Evolutionary conservation across 2,888 invertebrate species (phyloP).

Genomic region (Caradrina clavipalpis): DNA sequence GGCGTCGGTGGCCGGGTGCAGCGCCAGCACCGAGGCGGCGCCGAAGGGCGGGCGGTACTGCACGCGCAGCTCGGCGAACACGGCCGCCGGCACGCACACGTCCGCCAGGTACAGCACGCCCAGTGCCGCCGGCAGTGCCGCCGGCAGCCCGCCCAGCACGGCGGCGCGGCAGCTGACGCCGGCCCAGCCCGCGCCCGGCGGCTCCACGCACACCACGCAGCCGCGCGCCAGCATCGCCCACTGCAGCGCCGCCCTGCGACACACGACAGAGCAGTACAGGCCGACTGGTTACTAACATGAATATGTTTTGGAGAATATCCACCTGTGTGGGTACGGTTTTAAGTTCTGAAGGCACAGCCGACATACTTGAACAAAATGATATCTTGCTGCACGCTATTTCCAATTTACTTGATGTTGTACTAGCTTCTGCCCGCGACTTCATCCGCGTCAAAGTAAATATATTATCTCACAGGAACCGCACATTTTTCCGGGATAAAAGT

Average conservation of each 20-base stretch:
- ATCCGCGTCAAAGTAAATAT: too few species aligned
- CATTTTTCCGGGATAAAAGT: too few species aligned
- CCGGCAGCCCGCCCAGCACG: conserved; percentile 81
- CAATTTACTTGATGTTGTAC: too few species aligned
- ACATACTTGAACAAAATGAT: too few species aligned
- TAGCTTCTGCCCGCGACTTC: too few species aligned
- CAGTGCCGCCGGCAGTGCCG: conserved; percentile 79
- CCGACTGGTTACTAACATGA: too few species aligned
- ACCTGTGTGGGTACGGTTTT: too few species aligned
- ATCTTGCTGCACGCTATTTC: too few species aligned
- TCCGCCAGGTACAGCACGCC: conserved; percentile 66
- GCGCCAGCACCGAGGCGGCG: conserved; percentile 81
- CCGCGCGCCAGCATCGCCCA: conserved; percentile 67
- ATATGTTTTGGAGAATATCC: too few species aligned
- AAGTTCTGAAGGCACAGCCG: too few species aligned
- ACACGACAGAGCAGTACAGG: too few species aligned
- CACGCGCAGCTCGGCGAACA: conserved; percentile 94
- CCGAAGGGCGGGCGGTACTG: conserved; percentile 96
- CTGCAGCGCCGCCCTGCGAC: conserved; percentile 49
- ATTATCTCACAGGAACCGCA: too few species aligned
- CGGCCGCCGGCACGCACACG: conserved; percentile 91
- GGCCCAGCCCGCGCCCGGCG: conserved; percentile 91
- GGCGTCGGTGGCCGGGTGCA: conserved; percentile 77
- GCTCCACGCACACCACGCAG: conserved; percentile 90
- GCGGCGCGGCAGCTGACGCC: conserved; percentile 76